phyloP scores from a whole-genome alignment of 2,113 vertebrate genomes.

The Ameiurus melas region DNA sequence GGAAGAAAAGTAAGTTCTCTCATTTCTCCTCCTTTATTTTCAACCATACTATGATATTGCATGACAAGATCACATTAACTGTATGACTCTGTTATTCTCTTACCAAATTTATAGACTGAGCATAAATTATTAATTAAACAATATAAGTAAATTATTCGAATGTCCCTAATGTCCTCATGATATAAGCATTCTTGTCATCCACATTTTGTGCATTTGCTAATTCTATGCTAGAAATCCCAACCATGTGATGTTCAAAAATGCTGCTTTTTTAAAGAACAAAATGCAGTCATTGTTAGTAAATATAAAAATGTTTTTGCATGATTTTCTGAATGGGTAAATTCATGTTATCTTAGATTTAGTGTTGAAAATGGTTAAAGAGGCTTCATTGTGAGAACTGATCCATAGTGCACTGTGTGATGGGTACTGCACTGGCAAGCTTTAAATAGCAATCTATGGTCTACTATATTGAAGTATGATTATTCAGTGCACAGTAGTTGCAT shows the following conservation, averaged over 20 bases:
- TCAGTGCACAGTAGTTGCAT: conserved; percentile 13
- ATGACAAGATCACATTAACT: too few species aligned
- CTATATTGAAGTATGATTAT: conserved; percentile 12
- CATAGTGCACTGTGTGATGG: conserved; percentile 28
- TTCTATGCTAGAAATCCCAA: not conserved
- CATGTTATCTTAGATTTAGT: not conserved
- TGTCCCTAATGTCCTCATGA: not conserved
- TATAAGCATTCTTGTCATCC: not conserved
- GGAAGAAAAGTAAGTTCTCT: not conserved
- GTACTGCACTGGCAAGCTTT: conserved; percentile 40
- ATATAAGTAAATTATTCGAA: too few species aligned
- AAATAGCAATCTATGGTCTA: conserved; percentile 29
- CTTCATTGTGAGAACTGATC: conserved; percentile 38
- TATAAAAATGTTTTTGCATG: not conserved
- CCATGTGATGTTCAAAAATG: not conserved
- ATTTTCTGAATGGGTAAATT: not conserved
- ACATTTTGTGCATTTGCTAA: not conserved
- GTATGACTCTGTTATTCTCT: too few species aligned
- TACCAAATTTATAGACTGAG: not conserved
- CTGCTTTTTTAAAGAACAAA: not conserved
- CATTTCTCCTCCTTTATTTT: not conserved
- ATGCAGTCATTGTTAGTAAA: not conserved
- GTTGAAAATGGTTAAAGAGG: not conserved
- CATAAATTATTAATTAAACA: too few species aligned
- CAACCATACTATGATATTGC: not conserved